Evolutionary conservation across 1,140 invertebrate species (phyloP), one percentile per base, ranked within the genome.

Genomic region (Zaprionus taronus): DNA sequence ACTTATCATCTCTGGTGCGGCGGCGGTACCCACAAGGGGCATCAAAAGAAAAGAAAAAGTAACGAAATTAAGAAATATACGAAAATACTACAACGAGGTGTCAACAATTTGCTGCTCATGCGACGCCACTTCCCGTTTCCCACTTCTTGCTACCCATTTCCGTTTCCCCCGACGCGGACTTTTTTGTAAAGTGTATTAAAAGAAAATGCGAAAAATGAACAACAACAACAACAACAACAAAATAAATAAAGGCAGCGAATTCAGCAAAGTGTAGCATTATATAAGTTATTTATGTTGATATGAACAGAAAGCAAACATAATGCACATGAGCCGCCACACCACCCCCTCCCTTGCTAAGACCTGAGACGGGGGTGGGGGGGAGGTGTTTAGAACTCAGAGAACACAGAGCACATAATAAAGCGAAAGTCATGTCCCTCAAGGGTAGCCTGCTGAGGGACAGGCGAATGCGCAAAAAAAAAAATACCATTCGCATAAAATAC

Each of bases 211-310:
- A 28, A 77, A 15, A 6, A 68, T 56, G 22, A n/a, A 62, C 26
- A 47, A 61, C 31, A 57, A 20, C 20, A 20, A 20, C 20, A 20
- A 61, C 24, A 61, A 28, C 34, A 64, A 61, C 44, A 70, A 75
- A 64, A 63, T 57, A 72, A 77, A 77, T 65, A 77, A 61, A 67
- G 56, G 53, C 72, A 72, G 49, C 28, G 55, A 63, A 73, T 63
- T 60, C 53, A 81, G 69, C 55, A 72, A 81, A 85, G 76, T 82
- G 79, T 86, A 73, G 72, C 72, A 76, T 82, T 86, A 82, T 68
- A 86, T 85, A 79, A 81, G 79, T 81, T 85, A 85, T 85, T 85
- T 85, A 86, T 85, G 83, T 85, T 76, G 62, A 71, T 82, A 85
- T 77, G 79, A 86, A 82, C 79, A 86, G 79, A 84, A 85, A 79